phyloP scores from a whole-genome alignment of 2,888 invertebrate genomes.

The Aricia artaxerxes region DNA sequence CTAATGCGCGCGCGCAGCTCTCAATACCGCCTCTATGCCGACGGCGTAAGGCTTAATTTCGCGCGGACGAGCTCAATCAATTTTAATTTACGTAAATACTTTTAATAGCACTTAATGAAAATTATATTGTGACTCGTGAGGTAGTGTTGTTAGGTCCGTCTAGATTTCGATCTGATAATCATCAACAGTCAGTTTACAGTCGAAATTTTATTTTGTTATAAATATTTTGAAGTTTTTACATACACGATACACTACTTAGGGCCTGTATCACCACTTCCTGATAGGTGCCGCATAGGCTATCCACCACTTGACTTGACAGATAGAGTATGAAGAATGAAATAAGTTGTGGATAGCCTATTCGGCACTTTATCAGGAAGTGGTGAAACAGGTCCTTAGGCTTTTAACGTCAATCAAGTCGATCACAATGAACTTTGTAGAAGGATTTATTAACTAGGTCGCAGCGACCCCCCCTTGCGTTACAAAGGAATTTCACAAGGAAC shows the following conservation, averaged over 20 bases:
- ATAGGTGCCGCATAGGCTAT: no score
- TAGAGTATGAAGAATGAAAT: no score
- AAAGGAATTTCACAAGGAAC: no score
- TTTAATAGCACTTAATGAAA: conserved; percentile 24
- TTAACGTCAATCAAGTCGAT: background rate
- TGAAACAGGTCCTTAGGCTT: background rate
- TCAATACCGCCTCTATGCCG: background rate
- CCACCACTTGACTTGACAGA: no score
- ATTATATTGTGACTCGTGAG: conserved; percentile 16
- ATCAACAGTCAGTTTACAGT: background rate
- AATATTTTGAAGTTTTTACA: background rate
- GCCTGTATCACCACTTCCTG: no score
- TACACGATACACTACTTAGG: background rate
- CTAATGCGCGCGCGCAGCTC: conserved; percentile 29
- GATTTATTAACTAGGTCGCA: no score
- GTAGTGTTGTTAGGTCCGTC: background rate
- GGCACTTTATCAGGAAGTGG: no score
- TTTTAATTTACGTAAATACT: conserved; percentile 29
- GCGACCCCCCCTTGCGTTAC: no score
- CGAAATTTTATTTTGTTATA: background rate
- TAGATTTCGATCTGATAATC: background rate
- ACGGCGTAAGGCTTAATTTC: background rate
- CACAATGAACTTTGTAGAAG: background rate
- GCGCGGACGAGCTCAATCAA: background rate
- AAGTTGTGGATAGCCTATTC: no score